Conservation (phyloP, 2,797 vertebrate genomes). For the Microchirus variegatus region DNA sequence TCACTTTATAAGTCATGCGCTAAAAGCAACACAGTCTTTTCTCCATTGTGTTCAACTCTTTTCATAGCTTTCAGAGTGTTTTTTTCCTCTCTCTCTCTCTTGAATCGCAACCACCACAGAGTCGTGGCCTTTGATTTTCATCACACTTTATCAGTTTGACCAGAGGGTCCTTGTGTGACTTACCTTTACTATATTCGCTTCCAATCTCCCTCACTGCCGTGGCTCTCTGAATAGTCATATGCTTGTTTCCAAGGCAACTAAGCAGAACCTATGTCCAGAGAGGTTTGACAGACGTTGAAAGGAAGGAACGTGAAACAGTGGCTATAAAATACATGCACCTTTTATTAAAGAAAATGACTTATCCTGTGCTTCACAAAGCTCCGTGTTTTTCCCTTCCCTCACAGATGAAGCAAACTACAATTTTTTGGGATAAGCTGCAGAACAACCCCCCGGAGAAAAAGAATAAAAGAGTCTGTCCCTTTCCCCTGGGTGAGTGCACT, state of each 20-base stretch:
- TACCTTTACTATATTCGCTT: constrained; percentile 67
- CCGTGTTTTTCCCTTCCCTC: constrained; percentile 38
- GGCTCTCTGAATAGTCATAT: constrained; percentile 77
- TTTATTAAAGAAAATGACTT: constrained; percentile 21
- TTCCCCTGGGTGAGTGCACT: constrained; percentile 66
- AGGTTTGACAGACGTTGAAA: constrained; percentile 67
- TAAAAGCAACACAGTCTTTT: constrained; percentile 40
- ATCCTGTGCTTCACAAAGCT: too few species aligned
- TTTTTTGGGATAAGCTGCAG: constrained; percentile 41
- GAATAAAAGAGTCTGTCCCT: constrained; percentile 58
- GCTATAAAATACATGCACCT: constrained; percentile 38
- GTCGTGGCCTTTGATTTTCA: constrained; percentile 56
- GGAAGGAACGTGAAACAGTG: constrained; percentile 55
- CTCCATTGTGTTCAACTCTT: constrained; percentile 25
- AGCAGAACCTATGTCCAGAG: constrained; percentile 73
- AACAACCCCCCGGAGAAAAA: constrained; percentile 32
- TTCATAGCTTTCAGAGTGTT: constrained; percentile 33
- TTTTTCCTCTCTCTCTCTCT: constrained; percentile 22
- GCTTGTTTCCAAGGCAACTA: constrained; percentile 83
- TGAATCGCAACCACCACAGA: constrained; percentile 19
- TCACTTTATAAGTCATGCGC: constrained; percentile 27
- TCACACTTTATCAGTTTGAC: constrained; percentile 68
- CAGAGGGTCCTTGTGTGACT: constrained; percentile 70
- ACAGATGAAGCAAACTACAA: constrained; percentile 26
- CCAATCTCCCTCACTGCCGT: constrained; percentile 53